phyloP scores from a whole-genome alignment of 2,888 invertebrate species.

The Hemistola chrysoprasaria region DNA sequence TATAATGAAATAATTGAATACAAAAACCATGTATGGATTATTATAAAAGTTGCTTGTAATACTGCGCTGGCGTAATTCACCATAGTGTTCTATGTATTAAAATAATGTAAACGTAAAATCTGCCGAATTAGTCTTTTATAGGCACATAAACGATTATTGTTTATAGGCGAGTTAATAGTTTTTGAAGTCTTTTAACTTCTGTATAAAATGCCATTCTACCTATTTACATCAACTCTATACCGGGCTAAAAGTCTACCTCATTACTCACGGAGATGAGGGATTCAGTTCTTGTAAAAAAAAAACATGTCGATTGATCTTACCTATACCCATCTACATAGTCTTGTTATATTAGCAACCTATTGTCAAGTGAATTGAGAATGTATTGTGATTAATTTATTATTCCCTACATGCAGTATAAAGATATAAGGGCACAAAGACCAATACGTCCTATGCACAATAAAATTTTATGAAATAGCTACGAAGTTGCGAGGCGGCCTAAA shows the following conservation, averaged over 20 bases:
- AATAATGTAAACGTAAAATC: slow-evolving; percentile 57
- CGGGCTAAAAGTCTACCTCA: slow-evolving; percentile 45
- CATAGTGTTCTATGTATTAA: slow-evolving; percentile 70
- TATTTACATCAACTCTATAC: slow-evolving; percentile 51
- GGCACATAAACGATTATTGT: slow-evolving; percentile 49
- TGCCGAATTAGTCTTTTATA: slow-evolving; percentile 78
- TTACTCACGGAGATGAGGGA: slow-evolving; percentile 40
- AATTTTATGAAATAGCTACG: slow-evolving; percentile 32
- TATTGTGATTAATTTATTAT: slow-evolving; percentile 43
- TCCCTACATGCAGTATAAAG: slow-evolving; percentile 14
- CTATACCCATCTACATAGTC: not conserved
- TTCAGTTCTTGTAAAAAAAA: slow-evolving; percentile 14
- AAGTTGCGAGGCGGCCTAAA: slow-evolving; percentile 74
- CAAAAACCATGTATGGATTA: slow-evolving; percentile 19
- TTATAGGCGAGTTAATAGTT: slow-evolving; percentile 56
- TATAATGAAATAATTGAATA: slow-evolving; percentile 22
- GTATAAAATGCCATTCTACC: slow-evolving; percentile 49
- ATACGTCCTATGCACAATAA: slow-evolving; percentile 73
- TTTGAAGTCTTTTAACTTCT: slow-evolving; percentile 62
- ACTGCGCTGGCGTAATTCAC: slow-evolving; percentile 51
- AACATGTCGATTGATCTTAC: not conserved
- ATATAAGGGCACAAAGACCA: slow-evolving; percentile 60
- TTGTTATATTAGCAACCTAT: slow-evolving; percentile 4
- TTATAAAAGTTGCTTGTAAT: slow-evolving; percentile 31
- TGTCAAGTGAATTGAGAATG: slow-evolving; percentile 59